phyloP scores from a whole-genome alignment of 2,797 vertebrate genomes.

The Aeoliscus strigatus region DNA sequence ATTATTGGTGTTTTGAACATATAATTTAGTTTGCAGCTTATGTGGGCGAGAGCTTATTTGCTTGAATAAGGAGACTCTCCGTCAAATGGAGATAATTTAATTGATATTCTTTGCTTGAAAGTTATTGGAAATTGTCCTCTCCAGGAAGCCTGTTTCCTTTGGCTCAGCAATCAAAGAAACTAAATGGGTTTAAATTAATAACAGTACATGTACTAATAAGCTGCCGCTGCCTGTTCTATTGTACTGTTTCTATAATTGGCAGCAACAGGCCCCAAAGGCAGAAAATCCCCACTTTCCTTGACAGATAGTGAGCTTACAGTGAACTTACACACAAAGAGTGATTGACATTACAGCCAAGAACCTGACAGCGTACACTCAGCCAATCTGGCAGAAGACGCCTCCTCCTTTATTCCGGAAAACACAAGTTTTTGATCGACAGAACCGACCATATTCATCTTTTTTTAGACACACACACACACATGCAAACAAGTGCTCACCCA shows the following conservation, averaged over 20 bases:
- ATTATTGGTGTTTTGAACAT: constrained; percentile 61
- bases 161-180: background rate
- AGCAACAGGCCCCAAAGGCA: constrained; percentile 4
- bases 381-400: constrained; percentile 38
- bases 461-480: constrained; percentile 14
- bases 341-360: constrained; percentile 56
- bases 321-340: constrained; percentile 33
- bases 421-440: constrained; percentile 52
- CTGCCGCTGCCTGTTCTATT: no score
- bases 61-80: constrained; percentile 40
- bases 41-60: constrained; percentile 50
- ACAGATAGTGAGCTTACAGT: constrained; percentile 30
- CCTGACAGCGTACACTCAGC: constrained; percentile 52
- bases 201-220: background rate
- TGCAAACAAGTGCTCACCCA: background rate
- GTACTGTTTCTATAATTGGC: constrained; percentile 25
- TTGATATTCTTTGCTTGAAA: constrained; percentile 44
- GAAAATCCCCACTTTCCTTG: constrained; percentile 3
- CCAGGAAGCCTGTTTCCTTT: constrained; percentile 9
- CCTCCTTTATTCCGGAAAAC: constrained; percentile 49
- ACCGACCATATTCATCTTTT: constrained; percentile 50
- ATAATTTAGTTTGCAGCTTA: constrained; percentile 61
- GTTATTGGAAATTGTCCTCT: constrained; percentile 33
- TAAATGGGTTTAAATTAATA: constrained; percentile 19
- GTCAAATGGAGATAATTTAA: constrained; percentile 51